These are phyloP conservation scores for Tenthredo livida DNA, from an alignment of 2,888 invertebrate species.

Conservation along the genomic window DNA sequence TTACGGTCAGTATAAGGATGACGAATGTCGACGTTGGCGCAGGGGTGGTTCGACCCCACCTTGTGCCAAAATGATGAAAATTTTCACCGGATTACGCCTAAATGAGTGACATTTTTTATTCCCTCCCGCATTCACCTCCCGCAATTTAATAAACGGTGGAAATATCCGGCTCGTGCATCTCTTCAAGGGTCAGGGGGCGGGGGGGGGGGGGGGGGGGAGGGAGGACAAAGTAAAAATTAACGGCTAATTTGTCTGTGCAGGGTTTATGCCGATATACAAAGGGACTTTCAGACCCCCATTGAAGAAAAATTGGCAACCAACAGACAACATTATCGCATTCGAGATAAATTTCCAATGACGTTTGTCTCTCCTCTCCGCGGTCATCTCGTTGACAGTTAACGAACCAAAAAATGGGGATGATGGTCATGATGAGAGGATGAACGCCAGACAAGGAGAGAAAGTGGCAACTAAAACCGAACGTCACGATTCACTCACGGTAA, in stretches of 20 bases:
- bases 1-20: conserved; percentile 65
- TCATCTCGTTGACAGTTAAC: not conserved
- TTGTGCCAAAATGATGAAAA: conserved; percentile 60
- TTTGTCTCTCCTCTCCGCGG: not conserved
- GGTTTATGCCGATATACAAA: not conserved
- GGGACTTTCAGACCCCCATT: not conserved
- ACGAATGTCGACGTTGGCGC: conserved; percentile 60
- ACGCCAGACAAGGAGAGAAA: not conserved
- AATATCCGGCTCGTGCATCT: not conserved
- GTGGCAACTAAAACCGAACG: conserved; percentile 31
- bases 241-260: not conserved
- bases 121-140: not conserved
- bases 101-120: conserved; percentile 63
- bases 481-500: conserved; percentile 56
- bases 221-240: not conserved
- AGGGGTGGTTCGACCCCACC: conserved; percentile 48
- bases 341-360: not conserved
- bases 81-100: conserved; percentile 62
- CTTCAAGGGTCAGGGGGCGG: not conserved
- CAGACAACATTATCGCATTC: not conserved
- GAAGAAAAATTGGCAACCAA: not conserved
- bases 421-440: not conserved
- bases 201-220: rapidly evolving
- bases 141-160: not conserved
- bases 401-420: not conserved